Evolutionary conservation across 2,113 vertebrate genomes (phyloP).

Genomic region (Corythornis cristatus): DNA sequence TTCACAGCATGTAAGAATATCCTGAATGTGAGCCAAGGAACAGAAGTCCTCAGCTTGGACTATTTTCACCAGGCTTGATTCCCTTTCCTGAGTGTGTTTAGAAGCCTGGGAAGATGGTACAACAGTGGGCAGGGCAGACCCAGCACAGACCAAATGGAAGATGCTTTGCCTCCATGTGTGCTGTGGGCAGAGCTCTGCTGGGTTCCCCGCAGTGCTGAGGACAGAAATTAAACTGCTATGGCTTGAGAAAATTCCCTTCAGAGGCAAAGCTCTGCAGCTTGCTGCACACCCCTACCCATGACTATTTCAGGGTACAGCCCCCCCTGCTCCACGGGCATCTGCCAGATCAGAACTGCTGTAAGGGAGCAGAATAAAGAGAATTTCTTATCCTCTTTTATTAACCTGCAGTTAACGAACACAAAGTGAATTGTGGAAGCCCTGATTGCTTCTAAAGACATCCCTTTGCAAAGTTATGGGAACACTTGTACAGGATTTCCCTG

Average conservation of each 20-base stretch:
- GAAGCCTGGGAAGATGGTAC: not conserved
- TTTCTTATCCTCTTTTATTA: not conserved
- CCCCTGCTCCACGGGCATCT: not conserved
- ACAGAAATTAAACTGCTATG: not conserved
- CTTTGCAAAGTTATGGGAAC: conserved; percentile 5
- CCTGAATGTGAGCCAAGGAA: conserved; percentile 20
- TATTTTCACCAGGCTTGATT: not conserved
- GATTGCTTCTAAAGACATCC: not conserved
- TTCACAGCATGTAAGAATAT: not conserved
- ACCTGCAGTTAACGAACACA: not conserved
- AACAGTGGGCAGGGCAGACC: not conserved
- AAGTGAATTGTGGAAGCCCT: not conserved
- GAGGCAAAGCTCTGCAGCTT: not conserved
- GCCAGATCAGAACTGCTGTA: not conserved
- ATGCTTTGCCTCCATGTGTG: not conserved
- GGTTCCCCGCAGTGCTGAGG: not conserved
- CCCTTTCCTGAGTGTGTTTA: not conserved
- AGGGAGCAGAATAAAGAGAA: not conserved
- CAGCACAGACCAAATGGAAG: not conserved
- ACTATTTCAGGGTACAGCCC: conserved; percentile 38
- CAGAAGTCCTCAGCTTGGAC: not conserved
- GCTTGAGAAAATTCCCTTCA: not conserved
- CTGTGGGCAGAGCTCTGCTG: not conserved
- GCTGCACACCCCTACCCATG: not conserved
- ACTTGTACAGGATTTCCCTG: conserved; percentile 1